Evolutionary conservation across 2,888 invertebrate species (phyloP).

Genomic region (Gandaritis pyraliata): DNA sequence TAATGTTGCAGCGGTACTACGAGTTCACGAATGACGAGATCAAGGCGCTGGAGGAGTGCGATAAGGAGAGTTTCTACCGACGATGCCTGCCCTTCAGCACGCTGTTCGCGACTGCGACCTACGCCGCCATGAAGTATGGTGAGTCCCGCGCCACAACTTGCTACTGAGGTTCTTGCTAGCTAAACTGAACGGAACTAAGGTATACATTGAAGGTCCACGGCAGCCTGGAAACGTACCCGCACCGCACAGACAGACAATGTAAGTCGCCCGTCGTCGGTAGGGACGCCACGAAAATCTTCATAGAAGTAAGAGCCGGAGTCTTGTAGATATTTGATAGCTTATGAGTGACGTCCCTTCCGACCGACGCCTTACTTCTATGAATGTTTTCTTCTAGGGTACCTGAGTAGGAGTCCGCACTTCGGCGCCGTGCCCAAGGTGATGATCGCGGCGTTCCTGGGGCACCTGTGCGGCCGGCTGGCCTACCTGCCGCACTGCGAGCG

Average conservation of each 20-base stretch:
- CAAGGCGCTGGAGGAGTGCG: constrained; percentile 89
- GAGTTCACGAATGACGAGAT: constrained; percentile 89
- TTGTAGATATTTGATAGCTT: constrained; percentile 22
- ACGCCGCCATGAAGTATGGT: constrained; percentile 87
- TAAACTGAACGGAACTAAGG: too few relatives aligned
- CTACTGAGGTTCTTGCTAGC: too few relatives aligned
- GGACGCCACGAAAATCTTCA: constrained; percentile 68
- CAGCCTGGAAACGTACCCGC: too few relatives aligned
- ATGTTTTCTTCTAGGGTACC: constrained; percentile 81
- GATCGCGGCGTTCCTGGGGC: constrained; percentile 86
- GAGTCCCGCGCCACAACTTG: constrained; percentile 35
- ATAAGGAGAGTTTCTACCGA: constrained; percentile 90
- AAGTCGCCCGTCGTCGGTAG: constrained; percentile 30
- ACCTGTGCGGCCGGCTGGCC: constrained; percentile 89
- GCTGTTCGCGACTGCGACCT: constrained; percentile 85
- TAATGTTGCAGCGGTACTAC: constrained; percentile 75
- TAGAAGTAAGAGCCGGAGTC: constrained; percentile 66
- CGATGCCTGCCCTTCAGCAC: constrained; percentile 89
- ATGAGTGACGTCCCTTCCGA: constrained; percentile 58
- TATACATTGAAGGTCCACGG: too few relatives aligned
- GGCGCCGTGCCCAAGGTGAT: constrained; percentile 89
- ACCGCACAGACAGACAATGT: too few relatives aligned
- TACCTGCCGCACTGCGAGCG: constrained; percentile 89
- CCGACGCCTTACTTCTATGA: constrained; percentile 75
- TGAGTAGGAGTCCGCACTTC: constrained; percentile 84